Evolutionary conservation across 2,113 vertebrate species (phyloP).

Genomic region (Brachyhypopomus occidentalis): DNA sequence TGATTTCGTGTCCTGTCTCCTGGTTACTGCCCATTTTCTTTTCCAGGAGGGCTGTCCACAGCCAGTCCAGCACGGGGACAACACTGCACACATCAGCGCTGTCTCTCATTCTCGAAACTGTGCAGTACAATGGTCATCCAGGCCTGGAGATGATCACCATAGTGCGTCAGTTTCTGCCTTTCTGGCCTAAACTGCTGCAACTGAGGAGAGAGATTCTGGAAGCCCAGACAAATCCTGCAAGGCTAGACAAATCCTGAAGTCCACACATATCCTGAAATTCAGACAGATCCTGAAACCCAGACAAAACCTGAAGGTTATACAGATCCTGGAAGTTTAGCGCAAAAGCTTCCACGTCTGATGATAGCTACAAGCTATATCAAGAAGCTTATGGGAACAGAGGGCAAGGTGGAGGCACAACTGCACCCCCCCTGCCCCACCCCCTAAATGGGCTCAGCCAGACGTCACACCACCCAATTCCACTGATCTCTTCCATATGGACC

Average conservation of each 20-base stretch:
- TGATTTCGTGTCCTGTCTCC: neutral
- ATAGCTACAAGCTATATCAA: too few species aligned
- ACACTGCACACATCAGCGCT: neutral
- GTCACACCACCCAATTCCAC: slow-evolving; percentile 55
- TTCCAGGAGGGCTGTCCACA: neutral
- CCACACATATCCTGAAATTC: too few species aligned
- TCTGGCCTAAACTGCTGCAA: neutral
- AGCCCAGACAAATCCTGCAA: slow-evolving; percentile 31
- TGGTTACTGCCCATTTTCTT: neutral
- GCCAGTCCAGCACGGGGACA: neutral
- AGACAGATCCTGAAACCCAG: slow-evolving; percentile 28
- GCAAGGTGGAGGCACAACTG: slow-evolving; percentile 50
- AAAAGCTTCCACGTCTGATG: slow-evolving; percentile 39
- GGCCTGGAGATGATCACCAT: neutral
- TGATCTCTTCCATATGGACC: slow-evolving; percentile 74
- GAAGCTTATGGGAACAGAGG: slow-evolving; percentile 11
- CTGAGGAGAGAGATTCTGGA: slow-evolving; percentile 42
- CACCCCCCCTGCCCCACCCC: slow-evolving; percentile 3
- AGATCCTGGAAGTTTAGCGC: neutral
- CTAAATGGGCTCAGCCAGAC: slow-evolving; percentile 51
- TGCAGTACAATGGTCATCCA: neutral
- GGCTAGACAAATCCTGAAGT: slow-evolving; percentile 1
- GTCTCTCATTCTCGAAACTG: neutral
- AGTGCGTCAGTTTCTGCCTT: neutral
- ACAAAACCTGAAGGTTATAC: too few species aligned